Percentiles rank a stretch among this genome's conserved stretches.
These are phyloP conservation scores for Amazona ochrocephala DNA, from an alignment of 2,797 vertebrate species.

Conservation along the genomic window DNA sequence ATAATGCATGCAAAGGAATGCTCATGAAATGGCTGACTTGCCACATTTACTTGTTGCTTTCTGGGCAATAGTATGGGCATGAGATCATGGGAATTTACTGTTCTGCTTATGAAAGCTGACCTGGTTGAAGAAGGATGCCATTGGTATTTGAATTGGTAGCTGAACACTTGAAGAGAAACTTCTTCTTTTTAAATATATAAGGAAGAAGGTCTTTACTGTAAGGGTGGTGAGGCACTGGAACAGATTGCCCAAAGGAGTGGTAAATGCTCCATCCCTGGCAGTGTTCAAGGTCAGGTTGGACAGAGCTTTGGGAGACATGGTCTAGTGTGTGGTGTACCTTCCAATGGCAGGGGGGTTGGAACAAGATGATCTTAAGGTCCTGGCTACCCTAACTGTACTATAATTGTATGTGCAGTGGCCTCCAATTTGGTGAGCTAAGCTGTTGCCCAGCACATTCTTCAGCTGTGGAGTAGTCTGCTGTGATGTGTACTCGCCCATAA, in stretches of 20 bases:
- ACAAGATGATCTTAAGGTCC: neutral
- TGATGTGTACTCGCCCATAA: neutral
- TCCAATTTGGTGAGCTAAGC: neutral
- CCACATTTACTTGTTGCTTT: conserved; percentile 10
- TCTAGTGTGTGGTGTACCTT: neutral
- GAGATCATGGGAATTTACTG: conserved; percentile 48
- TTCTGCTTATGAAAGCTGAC: neutral
- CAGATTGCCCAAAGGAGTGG: neutral
- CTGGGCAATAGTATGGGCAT: neutral
- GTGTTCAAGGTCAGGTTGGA: neutral
- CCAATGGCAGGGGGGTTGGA: neutral
- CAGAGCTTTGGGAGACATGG: neutral
- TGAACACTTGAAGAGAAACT: neutral
- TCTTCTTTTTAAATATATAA: neutral
- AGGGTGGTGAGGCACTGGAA: neutral
- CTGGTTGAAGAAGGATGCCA: neutral
- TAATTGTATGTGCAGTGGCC: neutral
- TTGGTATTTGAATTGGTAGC: conserved; percentile 5
- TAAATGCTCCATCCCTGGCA: neutral
- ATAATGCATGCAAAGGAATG: neutral
- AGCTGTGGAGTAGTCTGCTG: neutral
- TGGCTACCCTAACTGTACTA: neutral
- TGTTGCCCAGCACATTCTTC: neutral
- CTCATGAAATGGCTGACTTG: conserved; percentile 7
- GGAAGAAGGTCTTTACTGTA: neutral